Percentiles rank a stretch among this genome's conserved stretches.
Conservation (phyloP, 2,888 invertebrate species). For the Acronicta aceris region DNA sequence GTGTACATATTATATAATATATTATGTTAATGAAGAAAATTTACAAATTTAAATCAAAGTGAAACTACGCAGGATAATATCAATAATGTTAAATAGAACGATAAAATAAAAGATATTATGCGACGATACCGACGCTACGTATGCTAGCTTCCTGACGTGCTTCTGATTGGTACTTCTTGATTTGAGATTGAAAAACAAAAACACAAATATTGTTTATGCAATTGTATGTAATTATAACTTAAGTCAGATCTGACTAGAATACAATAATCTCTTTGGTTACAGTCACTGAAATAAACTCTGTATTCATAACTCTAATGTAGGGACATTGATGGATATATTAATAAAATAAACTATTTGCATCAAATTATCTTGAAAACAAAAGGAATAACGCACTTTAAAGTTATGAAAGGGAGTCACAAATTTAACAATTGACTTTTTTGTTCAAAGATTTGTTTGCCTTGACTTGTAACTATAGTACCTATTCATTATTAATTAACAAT, state of each 20-base stretch:
- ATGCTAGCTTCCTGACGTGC: too few relatives aligned
- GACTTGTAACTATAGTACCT: neutral
- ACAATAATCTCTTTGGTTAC: slow-evolving; percentile 55
- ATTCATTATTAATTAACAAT: too few relatives aligned
- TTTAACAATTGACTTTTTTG: neutral
- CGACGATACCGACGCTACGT: too few relatives aligned
- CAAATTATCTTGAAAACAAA: neutral
- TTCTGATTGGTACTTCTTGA: too few relatives aligned
- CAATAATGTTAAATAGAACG: too few relatives aligned
- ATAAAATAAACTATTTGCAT: too few relatives aligned
- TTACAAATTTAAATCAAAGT: too few relatives aligned
- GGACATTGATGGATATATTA: neutral
- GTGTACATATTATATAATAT: too few relatives aligned
- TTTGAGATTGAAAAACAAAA: slow-evolving; percentile 7
- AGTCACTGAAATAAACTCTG: neutral
- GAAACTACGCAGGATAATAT: too few relatives aligned
- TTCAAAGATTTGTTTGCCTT: neutral
- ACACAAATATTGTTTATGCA: slow-evolving; percentile 11
- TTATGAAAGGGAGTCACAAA: neutral
- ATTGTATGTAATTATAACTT: slow-evolving; percentile 38
- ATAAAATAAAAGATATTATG: too few relatives aligned
- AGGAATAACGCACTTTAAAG: neutral
- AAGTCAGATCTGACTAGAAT: slow-evolving; percentile 49
- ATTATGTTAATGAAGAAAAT: too few relatives aligned
- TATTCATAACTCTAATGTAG: neutral